Evolutionary conservation across 2,888 invertebrate species (phyloP), one percentile per base, ranked within the genome.

Genomic region (Drosophila engyochracea): DNA sequence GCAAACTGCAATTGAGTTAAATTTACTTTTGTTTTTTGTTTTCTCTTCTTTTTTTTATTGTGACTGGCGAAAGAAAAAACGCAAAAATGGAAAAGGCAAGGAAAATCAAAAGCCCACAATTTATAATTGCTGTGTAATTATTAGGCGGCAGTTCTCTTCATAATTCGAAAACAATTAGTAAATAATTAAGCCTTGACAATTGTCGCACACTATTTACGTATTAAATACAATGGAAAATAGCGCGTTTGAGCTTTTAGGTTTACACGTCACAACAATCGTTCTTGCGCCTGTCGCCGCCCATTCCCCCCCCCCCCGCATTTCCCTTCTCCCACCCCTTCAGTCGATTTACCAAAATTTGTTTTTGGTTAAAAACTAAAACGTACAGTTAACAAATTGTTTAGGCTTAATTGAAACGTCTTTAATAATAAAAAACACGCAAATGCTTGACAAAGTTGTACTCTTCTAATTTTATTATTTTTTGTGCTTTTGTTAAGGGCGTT

Each of bases 121-220:
- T 80, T 83, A 63, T 82, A 81, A 79, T 83, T 74, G 72, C 64
- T 71, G 79, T 64, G 75, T 82, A 89, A 88, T 88, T 87, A 89
- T 88, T 85, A 87, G 67, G 65, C 73, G 76, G 68, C 76, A 70
- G 44, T 81, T 82, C 82, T 89, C 83, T 76, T 83, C 75, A 77
- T 81, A 85, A 85, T 85, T 85, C 86, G 87, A 84, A 62, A 84
- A 86, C 89, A 84, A 86, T 86, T 86, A 89, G 86, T 84, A 73
- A 89, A 86, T 89, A 87, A 89, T 87, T 81, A 89, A 85, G 57
- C 67, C 74, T 60, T 81, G 72, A 79, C 89, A 81, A 86, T 82
- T 84, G 84, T 79, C 84, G 76, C 69, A 76, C 71, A 80, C 58
- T 49, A 51, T 65, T 51, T 66, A 59, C 54, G 30, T 59, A 41